phyloP scores from a whole-genome alignment of 2,888 invertebrate genomes.

The Reticulitermes lucifugus region DNA sequence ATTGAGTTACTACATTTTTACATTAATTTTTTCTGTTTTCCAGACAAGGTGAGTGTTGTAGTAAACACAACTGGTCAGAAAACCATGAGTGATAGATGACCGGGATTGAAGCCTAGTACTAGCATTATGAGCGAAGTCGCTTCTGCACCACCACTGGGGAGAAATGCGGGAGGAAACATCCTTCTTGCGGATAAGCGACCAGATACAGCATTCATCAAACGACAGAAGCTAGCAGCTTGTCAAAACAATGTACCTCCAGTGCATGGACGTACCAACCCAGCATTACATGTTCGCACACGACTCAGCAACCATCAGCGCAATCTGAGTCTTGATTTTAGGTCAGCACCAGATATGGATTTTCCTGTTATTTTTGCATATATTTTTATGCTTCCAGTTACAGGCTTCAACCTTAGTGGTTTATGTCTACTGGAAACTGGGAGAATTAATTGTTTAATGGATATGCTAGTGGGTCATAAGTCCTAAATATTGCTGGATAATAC shows the following conservation, averaged over 20 bases:
- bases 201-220: constrained; percentile 61
- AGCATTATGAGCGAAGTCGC: constrained; percentile 64
- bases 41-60: not conserved
- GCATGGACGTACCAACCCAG: constrained; percentile 67
- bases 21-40: not conserved
- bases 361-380: no score
- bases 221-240: constrained; percentile 61
- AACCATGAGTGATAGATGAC: constrained; percentile 63
- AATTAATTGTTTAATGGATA: no score
- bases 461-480: no score
- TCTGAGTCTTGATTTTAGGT: constrained; percentile 91
- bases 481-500: no score
- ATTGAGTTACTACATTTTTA: no score
- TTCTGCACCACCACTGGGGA: constrained; percentile 62
- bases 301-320: constrained; percentile 84
- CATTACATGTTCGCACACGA: constrained; percentile 65
- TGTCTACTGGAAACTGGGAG: no score
- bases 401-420: no score
- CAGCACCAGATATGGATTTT: not conserved
- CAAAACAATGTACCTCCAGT: constrained; percentile 68
- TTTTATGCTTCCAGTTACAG: no score
- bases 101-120: constrained; percentile 51
- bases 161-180: constrained; percentile 56
- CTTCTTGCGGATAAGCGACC: constrained; percentile 56
- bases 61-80: constrained; percentile 39